Conservation (phyloP, 92 coral and sea anemone species). For the Epizoanthus fatuus region DNA sequence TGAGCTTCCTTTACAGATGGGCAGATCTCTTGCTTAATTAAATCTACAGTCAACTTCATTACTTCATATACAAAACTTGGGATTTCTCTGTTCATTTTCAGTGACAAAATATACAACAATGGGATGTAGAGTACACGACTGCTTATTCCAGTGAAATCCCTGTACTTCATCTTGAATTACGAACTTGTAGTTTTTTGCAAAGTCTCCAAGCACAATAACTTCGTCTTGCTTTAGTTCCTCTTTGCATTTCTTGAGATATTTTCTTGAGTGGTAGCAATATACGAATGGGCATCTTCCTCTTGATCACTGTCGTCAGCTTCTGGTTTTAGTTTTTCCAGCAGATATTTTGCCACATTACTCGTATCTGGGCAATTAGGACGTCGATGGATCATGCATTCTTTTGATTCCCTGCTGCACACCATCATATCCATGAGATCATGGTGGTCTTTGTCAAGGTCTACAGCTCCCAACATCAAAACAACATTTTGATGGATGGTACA, state of each 20-base stretch:
- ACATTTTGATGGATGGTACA: no score
- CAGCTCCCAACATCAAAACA: no score
- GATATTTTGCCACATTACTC: not conserved
- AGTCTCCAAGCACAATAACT: slow-evolving; percentile 44
- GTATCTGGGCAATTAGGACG: not conserved
- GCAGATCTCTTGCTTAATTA: no score
- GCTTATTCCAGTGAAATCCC: slow-evolving; percentile 51
- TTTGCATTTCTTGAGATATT: slow-evolving; percentile 28
- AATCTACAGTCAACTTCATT: not conserved
- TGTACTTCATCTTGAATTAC: slow-evolving; percentile 29
- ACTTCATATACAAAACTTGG: slow-evolving; percentile 30
- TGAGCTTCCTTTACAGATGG: no score
- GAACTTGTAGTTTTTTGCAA: slow-evolving; percentile 36
- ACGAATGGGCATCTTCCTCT: not conserved
- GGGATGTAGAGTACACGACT: slow-evolving; percentile 49
- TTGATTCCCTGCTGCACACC: no score
- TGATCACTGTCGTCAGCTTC: not conserved
- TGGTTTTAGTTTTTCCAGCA: not conserved
- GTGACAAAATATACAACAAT: not conserved
- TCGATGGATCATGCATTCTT: no score
- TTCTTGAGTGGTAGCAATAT: slow-evolving; percentile 22
- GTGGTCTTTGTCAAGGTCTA: no score
- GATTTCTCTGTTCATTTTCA: slow-evolving; percentile 26
- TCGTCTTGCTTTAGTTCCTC: slow-evolving; percentile 19
- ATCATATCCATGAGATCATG: no score